Evolutionary conservation across 2,888 invertebrate genomes (phyloP).

Genomic region (Argyresthia albistria): DNA sequence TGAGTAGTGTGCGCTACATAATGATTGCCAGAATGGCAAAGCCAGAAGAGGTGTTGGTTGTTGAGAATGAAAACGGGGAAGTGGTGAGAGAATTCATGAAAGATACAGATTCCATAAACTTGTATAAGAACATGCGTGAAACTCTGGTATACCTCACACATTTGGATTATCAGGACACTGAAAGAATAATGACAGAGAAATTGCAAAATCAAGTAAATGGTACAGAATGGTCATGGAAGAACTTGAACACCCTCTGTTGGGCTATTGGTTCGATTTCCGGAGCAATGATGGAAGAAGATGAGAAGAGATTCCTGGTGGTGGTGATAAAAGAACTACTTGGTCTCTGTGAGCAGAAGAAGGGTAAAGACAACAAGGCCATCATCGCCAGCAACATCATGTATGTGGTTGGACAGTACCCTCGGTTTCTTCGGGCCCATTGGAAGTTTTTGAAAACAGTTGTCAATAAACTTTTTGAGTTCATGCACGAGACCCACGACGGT

Average conservation of each 20-base stretch:
- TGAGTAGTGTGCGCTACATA: slow-evolving; percentile 92
- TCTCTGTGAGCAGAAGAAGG: slow-evolving; percentile 97
- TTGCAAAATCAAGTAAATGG: slow-evolving; percentile 98
- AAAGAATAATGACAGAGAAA: slow-evolving; percentile 99
- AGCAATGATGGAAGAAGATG: slow-evolving; percentile 99
- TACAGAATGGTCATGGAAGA: slow-evolving; percentile 99
- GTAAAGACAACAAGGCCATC: slow-evolving; percentile 99
- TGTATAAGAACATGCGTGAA: slow-evolving; percentile 99
- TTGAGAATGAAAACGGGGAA: slow-evolving; percentile 99
- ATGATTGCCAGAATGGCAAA: slow-evolving; percentile 99
- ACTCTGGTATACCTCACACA: slow-evolving; percentile 98
- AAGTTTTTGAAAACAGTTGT: slow-evolving; percentile 99
- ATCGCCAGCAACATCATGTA: slow-evolving; percentile 99
- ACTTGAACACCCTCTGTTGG: slow-evolving; percentile 99
- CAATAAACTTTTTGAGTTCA: slow-evolving; percentile 99
- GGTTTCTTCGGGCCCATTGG: slow-evolving; percentile 99
- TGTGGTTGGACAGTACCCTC: slow-evolving; percentile 99
- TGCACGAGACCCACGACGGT: slow-evolving; percentile 99
- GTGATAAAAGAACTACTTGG: slow-evolving; percentile 98
- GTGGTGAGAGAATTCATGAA: slow-evolving; percentile 99
- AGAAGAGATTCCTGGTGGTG: slow-evolving; percentile 97
- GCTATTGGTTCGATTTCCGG: slow-evolving; percentile 99
- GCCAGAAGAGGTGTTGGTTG: slow-evolving; percentile 99
- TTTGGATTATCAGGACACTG: slow-evolving; percentile 97
- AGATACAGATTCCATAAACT: slow-evolving; percentile 98